phyloP scores from a whole-genome alignment of 2,888 invertebrate species.

The Mallateleia sp. region DNA sequence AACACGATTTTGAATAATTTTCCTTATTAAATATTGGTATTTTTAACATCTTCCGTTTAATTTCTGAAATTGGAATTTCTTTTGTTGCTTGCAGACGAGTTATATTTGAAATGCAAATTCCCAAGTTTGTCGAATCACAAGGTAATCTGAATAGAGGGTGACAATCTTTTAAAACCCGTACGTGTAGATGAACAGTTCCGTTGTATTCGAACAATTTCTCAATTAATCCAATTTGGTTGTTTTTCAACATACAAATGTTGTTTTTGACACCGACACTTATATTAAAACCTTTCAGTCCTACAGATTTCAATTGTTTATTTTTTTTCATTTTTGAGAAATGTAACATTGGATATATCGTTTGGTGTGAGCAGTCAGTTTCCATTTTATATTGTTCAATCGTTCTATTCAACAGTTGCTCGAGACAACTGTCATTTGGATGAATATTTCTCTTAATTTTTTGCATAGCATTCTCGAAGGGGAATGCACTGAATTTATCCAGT shows the following conservation, averaged over 20 bases:
- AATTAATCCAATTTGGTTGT: background rate
- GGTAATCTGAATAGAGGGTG: background rate
- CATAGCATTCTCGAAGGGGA: conserved; percentile 37
- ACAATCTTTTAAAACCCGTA: background rate
- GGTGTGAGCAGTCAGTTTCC: too few species aligned
- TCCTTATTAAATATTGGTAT: background rate
- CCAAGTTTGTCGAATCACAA: background rate
- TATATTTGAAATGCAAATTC: background rate
- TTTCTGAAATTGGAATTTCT: background rate
- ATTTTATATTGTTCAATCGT: conserved; percentile 31
- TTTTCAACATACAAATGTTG: background rate
- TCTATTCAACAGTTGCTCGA: conserved; percentile 33
- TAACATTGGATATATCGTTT: background rate
- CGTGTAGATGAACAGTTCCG: background rate
- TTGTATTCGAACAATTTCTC: background rate
- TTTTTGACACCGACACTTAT: background rate
- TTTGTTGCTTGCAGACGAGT: background rate
- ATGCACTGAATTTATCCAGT: conserved; percentile 36
- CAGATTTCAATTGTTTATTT: background rate
- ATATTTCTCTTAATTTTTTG: conserved; percentile 26
- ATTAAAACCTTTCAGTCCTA: background rate
- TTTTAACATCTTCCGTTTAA: background rate
- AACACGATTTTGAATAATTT: background rate
- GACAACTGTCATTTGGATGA: conserved; percentile 26
- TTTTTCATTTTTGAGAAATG: background rate